Evolutionary conservation across 2,888 invertebrate genomes (phyloP), one percentile per base, ranked within the genome.

Genomic region (Eristalis intricaria): DNA sequence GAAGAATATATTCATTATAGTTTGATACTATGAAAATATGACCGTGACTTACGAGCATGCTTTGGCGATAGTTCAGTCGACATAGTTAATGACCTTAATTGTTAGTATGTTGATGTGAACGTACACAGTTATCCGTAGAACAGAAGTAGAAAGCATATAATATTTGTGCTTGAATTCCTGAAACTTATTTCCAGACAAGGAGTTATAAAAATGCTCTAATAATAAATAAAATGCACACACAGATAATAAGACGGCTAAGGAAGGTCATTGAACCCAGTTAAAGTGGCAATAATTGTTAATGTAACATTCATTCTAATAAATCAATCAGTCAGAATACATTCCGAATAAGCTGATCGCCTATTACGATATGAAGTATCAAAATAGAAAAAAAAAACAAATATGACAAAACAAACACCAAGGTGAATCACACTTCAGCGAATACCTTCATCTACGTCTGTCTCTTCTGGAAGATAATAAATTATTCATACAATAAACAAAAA

Each of bases 401-500:
- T n/a, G 19, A n/a, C 26, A 74, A 66, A 73, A 68, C 50, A 60
- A 79, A 50, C 56, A 71, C 80, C 73, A 77, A 82, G 77, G 82
- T 82, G 82, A 82, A 79, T 86, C 86, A 86, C 61, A 78, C 64
- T 74, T 61, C 10, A 63, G 29, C 29, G 26, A 63, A 81, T 61
- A 50, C 60, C 61, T 56, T 63, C 50, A 43, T 65, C 70, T 66
- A 78, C 82, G 82, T 75, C 58, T 38, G 76, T 69, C 71, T 66
- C 19, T 60, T 22, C 58, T 63, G 60, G 35, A 61, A 83, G 63
- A 66, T 75, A 82, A 86, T 86, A 86, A 82, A 82, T 86, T 79
- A 86, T 86, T 86, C 86, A 86, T 83, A 82, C 66, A 82, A 75
- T 38, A 69, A 74, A 65, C 50, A 75, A 68, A 64, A 73, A 71